phyloP scores from a whole-genome alignment of 2,113 vertebrate species.

The Xyliphius kryptos region DNA sequence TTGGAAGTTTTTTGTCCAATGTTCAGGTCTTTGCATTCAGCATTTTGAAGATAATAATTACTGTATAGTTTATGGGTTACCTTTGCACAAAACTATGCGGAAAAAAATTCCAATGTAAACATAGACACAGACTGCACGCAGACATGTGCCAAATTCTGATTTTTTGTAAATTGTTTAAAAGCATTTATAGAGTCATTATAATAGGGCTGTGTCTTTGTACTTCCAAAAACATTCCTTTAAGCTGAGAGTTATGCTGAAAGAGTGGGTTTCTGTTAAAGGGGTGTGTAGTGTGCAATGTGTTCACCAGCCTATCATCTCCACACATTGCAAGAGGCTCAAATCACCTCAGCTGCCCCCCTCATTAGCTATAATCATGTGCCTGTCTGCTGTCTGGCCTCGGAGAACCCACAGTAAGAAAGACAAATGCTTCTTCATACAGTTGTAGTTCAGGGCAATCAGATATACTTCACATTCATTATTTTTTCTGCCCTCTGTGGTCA shows the following conservation, averaged over 20 bases:
- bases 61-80: no score
- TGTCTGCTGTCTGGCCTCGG: conserved; percentile 24
- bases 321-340: conserved; percentile 13
- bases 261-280: conserved; percentile 4
- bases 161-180: no score
- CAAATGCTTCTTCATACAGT: conserved; percentile 24
- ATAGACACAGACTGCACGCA: no score
- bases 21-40: no score
- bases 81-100: no score
- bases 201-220: no score
- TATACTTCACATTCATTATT: conserved; percentile 1
- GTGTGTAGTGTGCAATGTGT: conserved; percentile 10
- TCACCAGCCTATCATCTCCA: conserved; percentile 3
- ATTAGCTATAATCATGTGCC: conserved; percentile 28
- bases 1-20: no score
- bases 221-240: background rate
- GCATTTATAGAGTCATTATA: no score
- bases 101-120: no score
- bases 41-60: no score
- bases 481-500: background rate
- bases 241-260: background rate
- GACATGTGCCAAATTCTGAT: no score
- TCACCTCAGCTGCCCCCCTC: conserved; percentile 22
- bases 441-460: conserved; percentile 15
- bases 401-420: conserved; percentile 19